Evolutionary conservation across 2,888 invertebrate species (phyloP).

Genomic region (Tethea ocularis): DNA sequence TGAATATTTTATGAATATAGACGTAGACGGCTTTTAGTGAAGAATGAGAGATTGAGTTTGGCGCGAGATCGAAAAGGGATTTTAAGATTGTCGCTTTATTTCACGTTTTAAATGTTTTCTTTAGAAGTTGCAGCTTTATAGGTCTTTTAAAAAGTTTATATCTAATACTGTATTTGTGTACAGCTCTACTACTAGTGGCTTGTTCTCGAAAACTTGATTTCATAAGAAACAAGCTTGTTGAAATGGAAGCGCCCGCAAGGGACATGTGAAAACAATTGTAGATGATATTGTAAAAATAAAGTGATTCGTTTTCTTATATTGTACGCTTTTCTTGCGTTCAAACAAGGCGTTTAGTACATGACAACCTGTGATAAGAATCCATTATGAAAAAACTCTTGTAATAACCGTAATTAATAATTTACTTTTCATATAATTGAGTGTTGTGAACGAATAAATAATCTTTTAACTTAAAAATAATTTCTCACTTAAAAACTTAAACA

Average conservation of each 20-base stretch:
- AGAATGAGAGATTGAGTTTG: conserved; percentile 8
- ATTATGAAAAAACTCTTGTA: not conserved
- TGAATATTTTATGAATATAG: conserved; percentile 62
- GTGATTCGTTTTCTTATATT: not conserved
- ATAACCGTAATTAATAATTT: not conserved
- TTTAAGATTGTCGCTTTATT: not conserved
- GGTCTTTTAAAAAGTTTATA: no score
- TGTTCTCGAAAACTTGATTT: no score
- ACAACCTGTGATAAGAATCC: not conserved
- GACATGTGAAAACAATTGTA: no score
- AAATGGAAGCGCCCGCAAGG: no score
- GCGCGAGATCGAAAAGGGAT: not conserved
- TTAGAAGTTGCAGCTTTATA: no score
- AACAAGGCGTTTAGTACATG: not conserved
- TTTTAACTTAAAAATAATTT: conserved; percentile 8
- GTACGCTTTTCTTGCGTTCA: not conserved
- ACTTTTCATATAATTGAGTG: not conserved
- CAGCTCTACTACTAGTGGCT: no score
- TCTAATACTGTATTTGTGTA: no score
- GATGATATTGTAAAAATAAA: not conserved
- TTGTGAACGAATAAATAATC: not conserved
- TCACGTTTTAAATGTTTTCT: not conserved
- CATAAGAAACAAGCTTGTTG: no score
- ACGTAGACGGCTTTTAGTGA: conserved; percentile 54
- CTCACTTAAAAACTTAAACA: conserved; percentile 18